Conservation (phyloP, 2,113 vertebrate species). For the Phainopepla nitens region DNA sequence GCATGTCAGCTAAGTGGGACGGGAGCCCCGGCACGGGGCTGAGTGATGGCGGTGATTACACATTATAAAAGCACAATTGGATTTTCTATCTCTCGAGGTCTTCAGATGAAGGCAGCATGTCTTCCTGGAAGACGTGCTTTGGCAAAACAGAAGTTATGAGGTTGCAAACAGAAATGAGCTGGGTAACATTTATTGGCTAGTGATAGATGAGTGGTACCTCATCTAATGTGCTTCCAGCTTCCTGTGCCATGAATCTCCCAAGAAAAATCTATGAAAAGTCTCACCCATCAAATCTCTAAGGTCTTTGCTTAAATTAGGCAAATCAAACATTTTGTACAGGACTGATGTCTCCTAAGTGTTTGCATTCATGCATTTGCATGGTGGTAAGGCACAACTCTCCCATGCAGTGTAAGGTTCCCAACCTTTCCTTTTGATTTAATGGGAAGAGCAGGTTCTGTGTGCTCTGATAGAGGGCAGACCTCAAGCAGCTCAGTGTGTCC, state of each 20-base stretch:
- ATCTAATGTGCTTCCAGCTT: not conserved
- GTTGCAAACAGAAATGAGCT: not conserved
- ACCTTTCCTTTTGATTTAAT: not conserved
- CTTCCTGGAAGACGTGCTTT: not conserved
- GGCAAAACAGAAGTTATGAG: constrained; percentile 3
- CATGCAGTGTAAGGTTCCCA: rapidly evolving
- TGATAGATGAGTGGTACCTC: not conserved
- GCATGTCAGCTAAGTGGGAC: not conserved
- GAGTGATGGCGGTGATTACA: constrained; percentile 33
- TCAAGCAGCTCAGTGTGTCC: not conserved
- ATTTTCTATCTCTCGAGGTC: constrained; percentile 30
- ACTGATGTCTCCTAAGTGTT: not conserved
- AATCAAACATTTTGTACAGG: not conserved
- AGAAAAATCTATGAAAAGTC: not conserved
- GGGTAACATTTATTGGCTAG: not conserved
- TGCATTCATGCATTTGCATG: not conserved
- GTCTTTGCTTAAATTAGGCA: not conserved
- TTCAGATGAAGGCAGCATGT: not conserved
- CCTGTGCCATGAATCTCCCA: constrained; percentile 3
- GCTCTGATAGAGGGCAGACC: not conserved
- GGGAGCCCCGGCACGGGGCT: rapidly evolving
- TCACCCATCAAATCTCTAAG: not conserved
- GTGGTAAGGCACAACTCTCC: not conserved
- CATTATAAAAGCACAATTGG: not conserved
- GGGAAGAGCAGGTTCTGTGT: not conserved